Evolutionary conservation across 2,888 invertebrate species (phyloP), one percentile per base, ranked within the genome.

Genomic region (Orthosia gothica): DNA sequence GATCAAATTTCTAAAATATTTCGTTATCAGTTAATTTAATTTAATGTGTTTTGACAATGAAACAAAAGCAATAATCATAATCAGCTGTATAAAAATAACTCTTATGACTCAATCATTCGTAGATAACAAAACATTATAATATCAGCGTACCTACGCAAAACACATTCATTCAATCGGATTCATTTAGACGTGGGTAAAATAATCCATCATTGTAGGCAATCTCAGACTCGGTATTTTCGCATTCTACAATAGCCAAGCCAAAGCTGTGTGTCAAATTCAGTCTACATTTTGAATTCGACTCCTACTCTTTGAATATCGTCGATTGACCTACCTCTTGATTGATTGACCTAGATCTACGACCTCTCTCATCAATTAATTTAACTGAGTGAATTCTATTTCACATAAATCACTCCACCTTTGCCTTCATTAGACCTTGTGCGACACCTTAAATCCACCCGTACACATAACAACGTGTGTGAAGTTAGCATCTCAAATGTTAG

Each of bases 41-140:
- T 32, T 7, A 32, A 5, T 1, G 32, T 32, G 32, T 32, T 5
- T 13, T 47, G 55, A 5, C 23, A 49, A 40, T 71, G 50, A 73
- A 59, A 52, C 18, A 74, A 52, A 61, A 61, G 7, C 26, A 70
- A 58, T 5, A 45, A 45, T 7, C 26, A 72, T 5, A 26, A 61
- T 23, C 47, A 5, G 2, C 20, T 32, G 23, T 62, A 74, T 49
- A 11, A 54, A 54, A 63, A 63, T 59, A 73, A 45, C 50, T 73
- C n/a, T 20, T n/a, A 23, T 73, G 72, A 49, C 20, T 57, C 57
- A 49, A 69, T 40, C 20, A 45, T 32, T 58, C 12, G 11, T 26
- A 9, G 40, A 4, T 40, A 52, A 61, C 52, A 74, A 74, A 47
- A 52, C 52, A 59, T 52, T 52, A 16, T 2, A 40, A 26, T 49